phyloP scores from a whole-genome alignment of 2,113 vertebrate genomes.

The Ammospiza nelsoni region DNA sequence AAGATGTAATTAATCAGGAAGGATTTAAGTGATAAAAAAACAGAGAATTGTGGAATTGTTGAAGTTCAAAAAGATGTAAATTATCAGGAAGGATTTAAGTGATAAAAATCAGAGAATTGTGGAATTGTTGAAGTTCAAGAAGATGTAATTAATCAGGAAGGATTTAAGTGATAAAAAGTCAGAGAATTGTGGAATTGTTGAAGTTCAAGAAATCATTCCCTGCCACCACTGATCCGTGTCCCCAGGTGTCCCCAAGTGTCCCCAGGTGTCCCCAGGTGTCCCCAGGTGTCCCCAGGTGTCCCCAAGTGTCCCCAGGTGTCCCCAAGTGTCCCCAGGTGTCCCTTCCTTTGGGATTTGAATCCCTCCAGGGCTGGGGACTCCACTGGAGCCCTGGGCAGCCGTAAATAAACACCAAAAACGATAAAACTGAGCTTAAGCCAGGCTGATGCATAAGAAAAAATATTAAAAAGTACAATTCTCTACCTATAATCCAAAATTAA shows the following conservation, averaged over 20 bases:
- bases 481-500: not conserved
- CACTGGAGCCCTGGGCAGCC: not conserved
- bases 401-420: not conserved
- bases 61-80: too few relatives aligned
- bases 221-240: not conserved
- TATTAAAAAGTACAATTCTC: fast-evolving
- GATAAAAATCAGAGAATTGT: too few relatives aligned
- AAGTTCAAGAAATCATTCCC: not conserved
- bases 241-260: not conserved
- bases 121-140: too few relatives aligned
- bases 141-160: too few relatives aligned
- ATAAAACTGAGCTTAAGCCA: not conserved
- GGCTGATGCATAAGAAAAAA: not conserved
- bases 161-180: too few relatives aligned
- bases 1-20: too few relatives aligned
- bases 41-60: too few relatives aligned
- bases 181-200: too few relatives aligned
- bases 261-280: not conserved
- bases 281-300: not conserved
- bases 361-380: not conserved
- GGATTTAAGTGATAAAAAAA: too few relatives aligned
- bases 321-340: not conserved
- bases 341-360: not conserved
- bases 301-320: not conserved
- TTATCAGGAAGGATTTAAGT: too few relatives aligned